phyloP scores from a whole-genome alignment of 1,140 invertebrate species.

The Aethina tumida region DNA sequence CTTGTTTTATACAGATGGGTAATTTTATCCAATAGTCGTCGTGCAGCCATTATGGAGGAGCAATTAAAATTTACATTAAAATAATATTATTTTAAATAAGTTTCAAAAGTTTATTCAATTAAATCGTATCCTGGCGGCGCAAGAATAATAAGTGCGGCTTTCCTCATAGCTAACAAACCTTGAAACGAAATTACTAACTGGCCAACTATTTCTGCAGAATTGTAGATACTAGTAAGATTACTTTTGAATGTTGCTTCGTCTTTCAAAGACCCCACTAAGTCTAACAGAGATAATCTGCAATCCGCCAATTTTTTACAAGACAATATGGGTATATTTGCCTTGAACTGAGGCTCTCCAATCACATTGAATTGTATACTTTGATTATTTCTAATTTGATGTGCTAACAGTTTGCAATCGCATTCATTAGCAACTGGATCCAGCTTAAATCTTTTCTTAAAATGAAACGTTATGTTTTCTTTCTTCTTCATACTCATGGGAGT shows the following conservation, averaged over 20 bases:
- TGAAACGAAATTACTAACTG: conserved; percentile 12
- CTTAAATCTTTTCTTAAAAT: conserved; percentile 13
- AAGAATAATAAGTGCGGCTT: conserved; percentile 14
- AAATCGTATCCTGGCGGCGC: conserved; percentile 8
- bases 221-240: conserved; percentile 1
- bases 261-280: conserved; percentile 12
- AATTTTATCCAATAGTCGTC: too few species aligned
- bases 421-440: conserved; percentile 11
- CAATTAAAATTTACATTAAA: too few species aligned
- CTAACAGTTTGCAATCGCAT: conserved; percentile 6
- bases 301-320: conserved; percentile 13
- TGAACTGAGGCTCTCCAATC: conserved; percentile 13
- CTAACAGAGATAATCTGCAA: conserved; percentile 11
- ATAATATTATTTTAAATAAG: too few species aligned
- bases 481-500: conserved; percentile 9
- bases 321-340: conserved; percentile 9
- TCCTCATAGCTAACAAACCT: conserved; percentile 17
- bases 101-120: too few species aligned
- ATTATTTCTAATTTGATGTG: conserved; percentile 14
- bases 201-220: conserved; percentile 10
- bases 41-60: too few species aligned
- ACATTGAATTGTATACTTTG: conserved; percentile 13
- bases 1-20: too few species aligned
- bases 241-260: conserved; percentile 4
- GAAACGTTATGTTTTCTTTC: conserved; percentile 6